phyloP scores from a whole-genome alignment of 2,888 invertebrate species.

The Mythimna albipuncta region DNA sequence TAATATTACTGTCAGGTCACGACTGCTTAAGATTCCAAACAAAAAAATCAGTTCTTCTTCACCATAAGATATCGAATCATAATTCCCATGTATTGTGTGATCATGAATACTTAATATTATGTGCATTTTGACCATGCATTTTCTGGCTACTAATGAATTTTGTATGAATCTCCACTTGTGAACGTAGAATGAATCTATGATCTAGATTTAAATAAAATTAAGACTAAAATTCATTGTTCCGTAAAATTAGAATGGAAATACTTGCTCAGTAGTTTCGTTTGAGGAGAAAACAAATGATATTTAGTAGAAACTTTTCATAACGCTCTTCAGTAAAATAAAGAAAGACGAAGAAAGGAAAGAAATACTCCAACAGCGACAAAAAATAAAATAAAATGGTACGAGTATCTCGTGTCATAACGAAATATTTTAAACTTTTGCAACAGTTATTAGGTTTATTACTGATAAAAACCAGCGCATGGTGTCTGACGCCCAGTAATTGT shows the following conservation, averaged over 20 bases:
- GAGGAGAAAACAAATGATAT: not conserved
- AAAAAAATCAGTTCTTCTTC: not conserved
- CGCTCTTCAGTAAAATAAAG: too few relatives aligned
- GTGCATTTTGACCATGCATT: slow-evolving; percentile 47
- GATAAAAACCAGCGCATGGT: too few relatives aligned
- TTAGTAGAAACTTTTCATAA: not conserved
- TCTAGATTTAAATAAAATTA: slow-evolving; percentile 39
- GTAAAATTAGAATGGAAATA: not conserved
- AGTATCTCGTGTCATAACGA: too few relatives aligned
- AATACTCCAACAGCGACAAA: too few relatives aligned
- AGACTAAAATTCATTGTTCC: not conserved
- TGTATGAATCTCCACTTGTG: slow-evolving; percentile 48
- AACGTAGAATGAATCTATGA: slow-evolving; percentile 41
- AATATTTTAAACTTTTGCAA: too few relatives aligned
- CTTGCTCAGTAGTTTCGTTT: not conserved
- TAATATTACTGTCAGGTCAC: not conserved
- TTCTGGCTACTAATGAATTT: slow-evolving; percentile 51
- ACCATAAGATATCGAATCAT: not conserved
- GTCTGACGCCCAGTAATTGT: too few relatives aligned
- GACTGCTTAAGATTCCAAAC: not conserved
- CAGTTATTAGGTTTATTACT: too few relatives aligned
- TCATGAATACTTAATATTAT: slow-evolving; percentile 31
- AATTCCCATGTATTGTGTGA: slow-evolving; percentile 3
- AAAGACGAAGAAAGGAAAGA: not conserved
- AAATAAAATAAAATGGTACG: too few relatives aligned